These are phyloP conservation scores for Brachymystax lenok DNA, from an alignment of 2,797 vertebrate genomes.

Conservation along the genomic window DNA sequence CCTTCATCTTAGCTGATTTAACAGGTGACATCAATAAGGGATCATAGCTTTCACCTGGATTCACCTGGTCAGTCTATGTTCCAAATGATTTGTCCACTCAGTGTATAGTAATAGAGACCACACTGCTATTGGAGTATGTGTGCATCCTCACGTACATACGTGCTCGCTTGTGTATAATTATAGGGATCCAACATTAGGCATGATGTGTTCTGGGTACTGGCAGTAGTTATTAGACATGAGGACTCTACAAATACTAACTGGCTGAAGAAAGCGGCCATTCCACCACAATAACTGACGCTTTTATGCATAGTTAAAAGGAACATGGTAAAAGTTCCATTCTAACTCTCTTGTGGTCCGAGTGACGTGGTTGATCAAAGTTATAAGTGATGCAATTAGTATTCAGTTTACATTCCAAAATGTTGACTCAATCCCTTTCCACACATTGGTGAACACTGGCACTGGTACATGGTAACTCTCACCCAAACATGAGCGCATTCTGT, in stretches of 20 bases:
- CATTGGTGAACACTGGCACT: neutral
- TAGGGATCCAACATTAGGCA: neutral
- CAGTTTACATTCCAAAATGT: conserved; percentile 1
- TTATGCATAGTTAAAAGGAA: neutral
- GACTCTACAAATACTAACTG: neutral
- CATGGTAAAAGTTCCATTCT: neutral
- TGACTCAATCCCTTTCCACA: neutral
- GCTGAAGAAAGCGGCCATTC: neutral
- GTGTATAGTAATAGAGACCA: neutral
- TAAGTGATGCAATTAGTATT: conserved; percentile 20
- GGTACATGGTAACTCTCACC: neutral
- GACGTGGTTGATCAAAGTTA: conserved; percentile 14
- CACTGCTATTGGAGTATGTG: neutral
- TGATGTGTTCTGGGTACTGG: neutral
- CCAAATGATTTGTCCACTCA: too few relatives aligned
- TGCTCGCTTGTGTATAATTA: neutral
- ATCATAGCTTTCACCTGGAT: too few relatives aligned
- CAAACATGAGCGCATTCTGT: neutral
- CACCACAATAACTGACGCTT: neutral
- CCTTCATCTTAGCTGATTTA: too few relatives aligned
- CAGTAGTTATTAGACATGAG: neutral
- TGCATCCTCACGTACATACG: neutral
- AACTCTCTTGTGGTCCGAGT: conserved; percentile 28
- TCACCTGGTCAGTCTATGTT: too few relatives aligned
- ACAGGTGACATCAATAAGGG: too few relatives aligned